These are phyloP conservation scores for Pachliopta kotzebuea DNA, from an alignment of 2,888 invertebrate genomes.

Conservation along the genomic window DNA sequence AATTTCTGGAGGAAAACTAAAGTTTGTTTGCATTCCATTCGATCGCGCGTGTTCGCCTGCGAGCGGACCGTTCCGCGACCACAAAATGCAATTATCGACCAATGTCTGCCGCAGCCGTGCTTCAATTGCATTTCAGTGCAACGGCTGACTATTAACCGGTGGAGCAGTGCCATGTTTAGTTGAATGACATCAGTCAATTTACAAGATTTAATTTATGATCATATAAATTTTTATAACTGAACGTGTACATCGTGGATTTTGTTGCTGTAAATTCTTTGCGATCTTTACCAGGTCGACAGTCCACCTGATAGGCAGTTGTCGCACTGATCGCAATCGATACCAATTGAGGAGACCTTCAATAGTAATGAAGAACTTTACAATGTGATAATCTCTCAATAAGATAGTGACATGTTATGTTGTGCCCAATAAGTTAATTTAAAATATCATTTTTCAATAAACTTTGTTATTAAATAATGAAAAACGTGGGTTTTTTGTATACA, in stretches of 20 bases:
- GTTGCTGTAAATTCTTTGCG: not conserved
- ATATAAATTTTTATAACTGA: constrained; percentile 19
- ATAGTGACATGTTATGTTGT: not conserved
- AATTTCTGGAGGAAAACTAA: constrained; percentile 65
- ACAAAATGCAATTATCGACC: constrained; percentile 79
- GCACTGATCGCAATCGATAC: no score
- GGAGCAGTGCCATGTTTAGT: constrained; percentile 35
- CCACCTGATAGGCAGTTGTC: no score
- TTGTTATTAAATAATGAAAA: not conserved
- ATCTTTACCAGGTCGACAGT: no score
- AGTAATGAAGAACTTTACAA: not conserved
- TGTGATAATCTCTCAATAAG: not conserved
- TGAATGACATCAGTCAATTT: constrained; percentile 25
- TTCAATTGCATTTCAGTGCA: constrained; percentile 68
- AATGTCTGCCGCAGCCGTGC: constrained; percentile 70
- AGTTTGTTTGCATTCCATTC: constrained; percentile 72
- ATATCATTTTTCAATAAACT: not conserved
- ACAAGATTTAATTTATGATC: not conserved
- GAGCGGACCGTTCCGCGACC: constrained; percentile 66
- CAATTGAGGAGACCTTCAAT: no score
- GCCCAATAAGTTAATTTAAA: not conserved
- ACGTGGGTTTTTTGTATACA: no score
- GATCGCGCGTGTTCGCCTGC: constrained; percentile 60
- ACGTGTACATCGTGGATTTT: constrained; percentile 22
- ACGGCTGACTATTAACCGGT: constrained; percentile 52